Conservation (phyloP, 2,113 vertebrate species). For the Gymnogyps californianus region DNA sequence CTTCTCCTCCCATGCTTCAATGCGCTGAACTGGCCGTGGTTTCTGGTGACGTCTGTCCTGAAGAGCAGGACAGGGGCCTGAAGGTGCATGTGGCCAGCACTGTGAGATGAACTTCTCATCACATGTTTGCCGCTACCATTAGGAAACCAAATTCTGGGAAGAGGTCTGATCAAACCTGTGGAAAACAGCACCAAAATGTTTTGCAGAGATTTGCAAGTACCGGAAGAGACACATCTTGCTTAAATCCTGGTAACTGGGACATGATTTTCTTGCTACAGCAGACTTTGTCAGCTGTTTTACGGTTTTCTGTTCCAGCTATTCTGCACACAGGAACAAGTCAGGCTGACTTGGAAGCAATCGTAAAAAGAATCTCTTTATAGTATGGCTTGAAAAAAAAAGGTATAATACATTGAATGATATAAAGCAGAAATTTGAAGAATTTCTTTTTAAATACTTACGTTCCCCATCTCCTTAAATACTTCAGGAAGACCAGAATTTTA, state of each 20-base stretch:
- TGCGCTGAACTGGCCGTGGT: accelerated
- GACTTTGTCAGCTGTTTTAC: not conserved
- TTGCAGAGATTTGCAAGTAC: not conserved
- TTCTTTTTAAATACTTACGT: not conserved
- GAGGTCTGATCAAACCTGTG: not conserved
- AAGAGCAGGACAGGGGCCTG: not conserved
- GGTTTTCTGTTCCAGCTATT: not conserved
- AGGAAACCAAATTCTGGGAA: not conserved
- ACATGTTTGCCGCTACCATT: not conserved
- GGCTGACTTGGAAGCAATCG: not conserved
- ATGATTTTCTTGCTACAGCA: not conserved
- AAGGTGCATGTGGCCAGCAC: not conserved
- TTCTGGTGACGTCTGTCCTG: not conserved
- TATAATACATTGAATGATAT: not conserved
- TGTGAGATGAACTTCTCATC: not conserved
- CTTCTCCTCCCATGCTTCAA: not conserved
- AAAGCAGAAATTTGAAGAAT: not conserved
- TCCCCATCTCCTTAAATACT: not conserved
- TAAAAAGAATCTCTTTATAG: not conserved
- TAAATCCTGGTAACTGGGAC: not conserved
- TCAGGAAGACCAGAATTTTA: not conserved
- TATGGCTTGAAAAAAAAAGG: not conserved
- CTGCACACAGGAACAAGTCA: not conserved
- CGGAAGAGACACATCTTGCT: not conserved
- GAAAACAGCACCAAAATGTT: not conserved